Conservation (phyloP, 2,113 vertebrate genomes). For the Daphoenositta chrysoptera region DNA sequence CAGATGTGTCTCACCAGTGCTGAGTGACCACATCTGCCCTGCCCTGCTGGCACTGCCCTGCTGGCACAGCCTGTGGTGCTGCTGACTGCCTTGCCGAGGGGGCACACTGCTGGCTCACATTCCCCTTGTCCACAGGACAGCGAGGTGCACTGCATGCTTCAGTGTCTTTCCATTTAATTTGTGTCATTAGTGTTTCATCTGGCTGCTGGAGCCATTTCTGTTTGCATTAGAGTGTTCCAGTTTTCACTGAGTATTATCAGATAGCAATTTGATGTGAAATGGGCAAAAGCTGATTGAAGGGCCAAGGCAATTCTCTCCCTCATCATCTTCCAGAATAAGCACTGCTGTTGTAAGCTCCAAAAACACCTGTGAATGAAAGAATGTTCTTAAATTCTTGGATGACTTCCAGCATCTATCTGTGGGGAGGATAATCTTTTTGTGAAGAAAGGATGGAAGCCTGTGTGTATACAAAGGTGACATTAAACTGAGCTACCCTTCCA, state of each 20-base stretch:
- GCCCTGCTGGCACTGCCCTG: neutral
- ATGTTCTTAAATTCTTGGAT: conserved; percentile 43
- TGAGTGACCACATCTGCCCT: neutral
- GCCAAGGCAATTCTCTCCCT: conserved; percentile 38
- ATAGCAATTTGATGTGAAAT: neutral
- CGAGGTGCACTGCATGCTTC: neutral
- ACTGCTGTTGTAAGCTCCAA: conserved; percentile 12
- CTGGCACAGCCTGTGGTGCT: neutral
- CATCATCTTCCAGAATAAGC: conserved; percentile 34
- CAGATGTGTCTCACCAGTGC: neutral
- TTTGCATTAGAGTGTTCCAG: conserved; percentile 1
- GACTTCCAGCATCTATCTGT: conserved; percentile 32
- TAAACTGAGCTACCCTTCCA: conserved; percentile 7
- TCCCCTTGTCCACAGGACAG: neutral
- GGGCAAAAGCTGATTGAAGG: conserved; percentile 23
- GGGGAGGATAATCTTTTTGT: conserved; percentile 10
- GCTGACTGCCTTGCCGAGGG: neutral
- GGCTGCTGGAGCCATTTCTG: neutral
- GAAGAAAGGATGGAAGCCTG: neutral
- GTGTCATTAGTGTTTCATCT: neutral
- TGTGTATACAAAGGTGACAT: neutral
- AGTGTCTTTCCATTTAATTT: neutral
- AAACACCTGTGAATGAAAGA: conserved; percentile 47
- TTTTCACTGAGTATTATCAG: conserved; percentile 14
- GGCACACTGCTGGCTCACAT: neutral